Evolutionary conservation across 92 coral and sea anemone genomes (phyloP).

Genomic region (Epizoanthus rinbou): DNA sequence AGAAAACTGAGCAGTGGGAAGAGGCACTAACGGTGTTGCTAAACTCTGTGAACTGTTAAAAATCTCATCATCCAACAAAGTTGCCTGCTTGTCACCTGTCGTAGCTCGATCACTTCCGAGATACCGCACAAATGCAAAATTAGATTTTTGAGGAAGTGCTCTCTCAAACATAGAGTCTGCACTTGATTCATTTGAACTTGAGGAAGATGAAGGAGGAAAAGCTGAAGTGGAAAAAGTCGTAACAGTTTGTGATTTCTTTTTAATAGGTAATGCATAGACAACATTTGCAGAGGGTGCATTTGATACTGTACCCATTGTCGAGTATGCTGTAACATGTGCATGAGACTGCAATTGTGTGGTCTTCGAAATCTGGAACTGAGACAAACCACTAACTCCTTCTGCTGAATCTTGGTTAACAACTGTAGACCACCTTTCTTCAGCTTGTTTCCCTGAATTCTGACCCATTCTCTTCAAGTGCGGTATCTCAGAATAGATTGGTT

Average conservation of each 20-base stretch:
- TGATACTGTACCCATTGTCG: background rate
- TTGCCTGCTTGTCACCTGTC: background rate
- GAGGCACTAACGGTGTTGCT: slow-evolving; percentile 48
- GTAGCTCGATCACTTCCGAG: slow-evolving; percentile 10
- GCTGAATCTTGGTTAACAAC: background rate
- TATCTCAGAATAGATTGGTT: background rate
- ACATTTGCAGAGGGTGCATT: background rate
- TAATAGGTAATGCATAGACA: slow-evolving; percentile 12
- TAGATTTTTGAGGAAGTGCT: background rate
- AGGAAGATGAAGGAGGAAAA: background rate
- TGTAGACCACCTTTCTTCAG: background rate
- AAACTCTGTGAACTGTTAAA: slow-evolving; percentile 12
- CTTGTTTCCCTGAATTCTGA: background rate
- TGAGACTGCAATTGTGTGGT: background rate
- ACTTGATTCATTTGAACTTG: slow-evolving; percentile 21
- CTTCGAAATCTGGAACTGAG: slow-evolving; percentile 36
- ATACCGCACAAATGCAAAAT: slow-evolving; percentile 16
- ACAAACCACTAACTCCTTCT: background rate
- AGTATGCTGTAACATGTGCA: background rate
- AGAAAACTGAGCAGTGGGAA: slow-evolving; percentile 16
- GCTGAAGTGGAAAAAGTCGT: background rate
- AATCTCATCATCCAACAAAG: slow-evolving; percentile 18
- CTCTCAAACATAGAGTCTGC: slow-evolving; percentile 4
- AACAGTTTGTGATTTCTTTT: background rate
- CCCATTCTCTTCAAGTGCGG: background rate